These are phyloP conservation scores for Gambusia yucatana DNA, from an alignment of 2,797 vertebrate species.

Conservation along the genomic window DNA sequence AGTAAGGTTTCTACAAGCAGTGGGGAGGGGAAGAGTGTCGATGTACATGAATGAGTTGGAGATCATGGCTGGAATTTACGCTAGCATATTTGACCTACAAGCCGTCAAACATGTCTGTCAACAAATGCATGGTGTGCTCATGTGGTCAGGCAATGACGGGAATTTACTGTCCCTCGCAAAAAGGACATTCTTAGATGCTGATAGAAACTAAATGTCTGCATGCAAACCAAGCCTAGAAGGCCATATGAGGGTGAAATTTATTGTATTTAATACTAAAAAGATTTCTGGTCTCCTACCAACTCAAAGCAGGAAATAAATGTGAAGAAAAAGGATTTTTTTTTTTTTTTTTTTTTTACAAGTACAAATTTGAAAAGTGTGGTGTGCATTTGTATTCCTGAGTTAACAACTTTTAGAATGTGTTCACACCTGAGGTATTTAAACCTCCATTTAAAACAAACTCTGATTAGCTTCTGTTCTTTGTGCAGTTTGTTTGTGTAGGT, in stretches of 20 bases:
- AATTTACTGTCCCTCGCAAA: background rate
- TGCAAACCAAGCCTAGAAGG: slow-evolving; percentile 36
- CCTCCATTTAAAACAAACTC: background rate
- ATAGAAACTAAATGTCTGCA: slow-evolving; percentile 18
- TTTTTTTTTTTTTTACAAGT: background rate
- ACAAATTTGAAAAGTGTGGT: background rate
- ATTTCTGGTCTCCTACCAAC: slow-evolving; percentile 2
- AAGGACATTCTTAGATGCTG: background rate
- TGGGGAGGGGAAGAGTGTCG: slow-evolving; percentile 50
- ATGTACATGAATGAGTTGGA: slow-evolving; percentile 57
- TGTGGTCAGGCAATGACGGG: background rate
- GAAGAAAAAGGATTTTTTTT: background rate
- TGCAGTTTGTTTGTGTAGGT: background rate
- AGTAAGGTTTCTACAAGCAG: slow-evolving; percentile 54
- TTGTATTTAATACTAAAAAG: slow-evolving; percentile 32
- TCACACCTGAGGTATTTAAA: background rate
- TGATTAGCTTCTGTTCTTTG: background rate
- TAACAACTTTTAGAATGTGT: background rate
- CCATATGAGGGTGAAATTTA: slow-evolving; percentile 67
- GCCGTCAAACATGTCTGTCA: slow-evolving; percentile 60
- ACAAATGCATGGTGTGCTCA: slow-evolving; percentile 19
- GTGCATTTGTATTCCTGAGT: background rate
- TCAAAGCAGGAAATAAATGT: background rate
- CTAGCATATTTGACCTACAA: slow-evolving; percentile 63
- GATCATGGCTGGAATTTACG: slow-evolving; percentile 18